Conservation (phyloP, 2,797 vertebrate species). For the Chloroceryle inda region DNA sequence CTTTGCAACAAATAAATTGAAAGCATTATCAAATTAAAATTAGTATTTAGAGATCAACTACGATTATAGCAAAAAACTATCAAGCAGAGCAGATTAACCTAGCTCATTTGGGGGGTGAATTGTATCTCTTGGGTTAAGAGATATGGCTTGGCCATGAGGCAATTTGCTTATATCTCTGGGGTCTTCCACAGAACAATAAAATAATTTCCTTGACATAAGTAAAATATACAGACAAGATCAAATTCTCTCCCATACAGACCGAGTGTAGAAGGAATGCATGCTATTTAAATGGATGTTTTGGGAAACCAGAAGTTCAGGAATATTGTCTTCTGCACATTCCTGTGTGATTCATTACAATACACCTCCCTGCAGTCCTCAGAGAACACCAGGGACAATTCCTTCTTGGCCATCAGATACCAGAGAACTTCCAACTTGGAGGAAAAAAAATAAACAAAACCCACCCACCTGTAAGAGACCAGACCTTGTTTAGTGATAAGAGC, state of each 20-base stretch:
- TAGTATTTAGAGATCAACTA: conserved; percentile 25
- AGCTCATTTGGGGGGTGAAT: background rate
- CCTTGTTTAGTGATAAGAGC: too few relatives aligned
- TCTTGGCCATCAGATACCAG: background rate
- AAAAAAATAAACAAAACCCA: background rate
- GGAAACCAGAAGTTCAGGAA: background rate
- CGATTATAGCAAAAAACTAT: conserved; percentile 6
- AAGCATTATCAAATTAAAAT: conserved; percentile 26
- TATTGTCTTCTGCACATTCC: background rate
- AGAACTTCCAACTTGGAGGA: background rate
- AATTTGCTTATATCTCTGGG: background rate
- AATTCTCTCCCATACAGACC: background rate
- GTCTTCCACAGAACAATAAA: background rate
- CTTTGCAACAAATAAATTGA: conserved; percentile 20
- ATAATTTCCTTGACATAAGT: background rate
- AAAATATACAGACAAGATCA: background rate
- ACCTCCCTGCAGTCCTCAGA: background rate
- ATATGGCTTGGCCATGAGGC: background rate
- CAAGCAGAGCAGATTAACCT: conserved; percentile 11
- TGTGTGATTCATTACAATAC: background rate
- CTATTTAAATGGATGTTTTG: background rate
- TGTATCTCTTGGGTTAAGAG: background rate
- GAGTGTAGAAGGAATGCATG: background rate
- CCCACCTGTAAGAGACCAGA: background rate
- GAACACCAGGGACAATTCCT: background rate